Evolutionary conservation across 2,888 invertebrate species (phyloP).

Genomic region (Eutolmus rufibarbis): DNA sequence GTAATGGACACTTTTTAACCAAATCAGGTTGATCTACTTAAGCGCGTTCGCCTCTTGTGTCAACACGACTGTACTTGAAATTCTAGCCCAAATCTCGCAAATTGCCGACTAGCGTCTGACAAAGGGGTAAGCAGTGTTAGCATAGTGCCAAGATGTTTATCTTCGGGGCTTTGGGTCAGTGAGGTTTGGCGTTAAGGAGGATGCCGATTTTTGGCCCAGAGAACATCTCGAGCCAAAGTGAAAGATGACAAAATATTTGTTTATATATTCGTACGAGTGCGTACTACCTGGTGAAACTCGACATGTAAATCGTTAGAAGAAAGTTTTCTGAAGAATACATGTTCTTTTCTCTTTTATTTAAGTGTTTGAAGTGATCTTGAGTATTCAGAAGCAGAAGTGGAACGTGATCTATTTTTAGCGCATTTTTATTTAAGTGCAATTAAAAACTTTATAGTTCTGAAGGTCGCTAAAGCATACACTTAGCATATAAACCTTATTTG

Average conservation of each 20-base stretch:
- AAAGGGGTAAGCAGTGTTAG: background rate
- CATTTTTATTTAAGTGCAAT: background rate
- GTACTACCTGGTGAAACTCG: background rate
- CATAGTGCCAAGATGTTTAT: background rate
- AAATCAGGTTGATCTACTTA: constrained; percentile 13
- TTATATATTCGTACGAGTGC: background rate
- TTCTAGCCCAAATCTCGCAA: background rate
- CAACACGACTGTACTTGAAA: background rate
- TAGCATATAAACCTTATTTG: background rate
- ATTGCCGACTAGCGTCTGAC: background rate
- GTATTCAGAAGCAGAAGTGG: background rate
- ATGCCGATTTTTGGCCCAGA: background rate
- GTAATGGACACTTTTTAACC: background rate
- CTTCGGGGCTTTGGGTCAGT: background rate
- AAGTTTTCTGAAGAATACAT: background rate
- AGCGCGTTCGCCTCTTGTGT: background rate
- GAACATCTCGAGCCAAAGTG: background rate
- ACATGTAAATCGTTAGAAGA: background rate
- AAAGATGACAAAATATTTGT: background rate
- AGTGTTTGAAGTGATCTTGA: background rate
- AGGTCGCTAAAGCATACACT: background rate
- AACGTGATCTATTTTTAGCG: background rate
- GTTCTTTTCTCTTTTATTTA: background rate
- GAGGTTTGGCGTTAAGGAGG: background rate
- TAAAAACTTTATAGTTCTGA: background rate